A percentile compares a stretch with the other conserved stretches of the same genome.
Conservation (phyloP, 2,113 vertebrate genomes). For the Camelus dromedarius region DNA sequence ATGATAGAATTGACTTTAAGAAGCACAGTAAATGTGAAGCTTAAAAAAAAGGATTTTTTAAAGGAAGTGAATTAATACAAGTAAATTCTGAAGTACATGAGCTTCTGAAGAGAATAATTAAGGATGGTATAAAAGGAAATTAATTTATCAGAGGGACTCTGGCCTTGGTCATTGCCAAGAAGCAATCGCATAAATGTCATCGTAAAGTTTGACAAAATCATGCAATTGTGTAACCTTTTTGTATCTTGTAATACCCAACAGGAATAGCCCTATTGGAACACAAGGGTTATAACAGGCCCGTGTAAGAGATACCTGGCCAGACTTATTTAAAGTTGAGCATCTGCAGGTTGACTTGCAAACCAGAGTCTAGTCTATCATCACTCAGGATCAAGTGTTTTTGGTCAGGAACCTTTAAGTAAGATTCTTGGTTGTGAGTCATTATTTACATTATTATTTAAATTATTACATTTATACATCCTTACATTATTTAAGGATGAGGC, state of each 20-base stretch:
- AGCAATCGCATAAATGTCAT: constrained; percentile 74
- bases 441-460: no score
- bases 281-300: neutral
- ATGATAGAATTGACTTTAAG: constrained; percentile 78
- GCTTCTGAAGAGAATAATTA: constrained; percentile 61
- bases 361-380: neutral
- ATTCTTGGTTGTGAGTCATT: constrained; percentile 37
- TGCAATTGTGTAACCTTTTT: constrained; percentile 71
- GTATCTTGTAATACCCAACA: constrained; percentile 52
- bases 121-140: constrained; percentile 61
- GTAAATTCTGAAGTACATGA: constrained; percentile 64
- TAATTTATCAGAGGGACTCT: constrained; percentile 71
- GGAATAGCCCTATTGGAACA: constrained; percentile 16
- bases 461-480: no score
- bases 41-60: constrained; percentile 60
- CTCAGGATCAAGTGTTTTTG: neutral
- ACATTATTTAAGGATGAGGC: neutral
- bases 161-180: constrained; percentile 57
- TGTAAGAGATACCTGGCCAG: neutral
- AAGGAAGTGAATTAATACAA: constrained; percentile 57
- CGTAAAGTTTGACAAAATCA: constrained; percentile 71
- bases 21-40: constrained; percentile 64
- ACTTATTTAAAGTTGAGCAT: neutral
- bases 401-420: constrained; percentile 22
- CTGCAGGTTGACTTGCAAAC: neutral